These are phyloP conservation scores for Atta colombica DNA, from an alignment of 1,140 invertebrate species.

Conservation along the genomic window DNA sequence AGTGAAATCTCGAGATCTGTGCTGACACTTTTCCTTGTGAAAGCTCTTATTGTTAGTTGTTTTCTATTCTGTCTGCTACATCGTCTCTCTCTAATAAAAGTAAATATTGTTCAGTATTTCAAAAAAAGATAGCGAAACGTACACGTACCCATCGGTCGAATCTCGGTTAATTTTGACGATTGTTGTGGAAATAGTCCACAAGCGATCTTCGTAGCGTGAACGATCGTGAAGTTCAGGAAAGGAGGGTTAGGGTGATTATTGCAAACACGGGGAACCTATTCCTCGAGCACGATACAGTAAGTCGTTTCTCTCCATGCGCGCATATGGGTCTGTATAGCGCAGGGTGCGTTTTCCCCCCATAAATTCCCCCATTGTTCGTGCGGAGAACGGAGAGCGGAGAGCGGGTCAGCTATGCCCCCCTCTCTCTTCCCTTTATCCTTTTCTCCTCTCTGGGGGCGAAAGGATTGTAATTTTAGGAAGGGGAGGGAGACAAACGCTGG, in stretches of 20 bases:
- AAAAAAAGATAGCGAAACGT: background rate
- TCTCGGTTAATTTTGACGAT: slow-evolving; percentile 2
- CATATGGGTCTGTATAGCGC: slow-evolving; percentile 59
- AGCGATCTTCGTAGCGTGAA: background rate
- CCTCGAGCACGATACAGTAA: slow-evolving; percentile 7
- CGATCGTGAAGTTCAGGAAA: background rate
- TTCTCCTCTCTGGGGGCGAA: slow-evolving; percentile 29
- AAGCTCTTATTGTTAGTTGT: background rate
- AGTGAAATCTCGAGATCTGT: background rate
- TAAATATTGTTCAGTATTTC: background rate
- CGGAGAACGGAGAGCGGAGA: slow-evolving; percentile 16
- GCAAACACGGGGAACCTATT: slow-evolving; percentile 9
- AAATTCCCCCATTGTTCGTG: slow-evolving; percentile 62
- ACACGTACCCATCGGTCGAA: background rate
- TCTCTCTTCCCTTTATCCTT: background rate
- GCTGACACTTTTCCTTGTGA: background rate
- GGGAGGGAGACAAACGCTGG: background rate
- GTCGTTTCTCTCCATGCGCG: slow-evolving; percentile 28
- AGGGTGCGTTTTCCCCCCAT: slow-evolving; percentile 48
- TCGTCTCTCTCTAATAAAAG: background rate
- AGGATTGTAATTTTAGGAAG: slow-evolving; percentile 66
- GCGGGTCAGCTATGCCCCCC: slow-evolving; percentile 54
- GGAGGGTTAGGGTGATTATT: slow-evolving; percentile 41
- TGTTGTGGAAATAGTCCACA: background rate
- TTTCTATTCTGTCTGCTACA: too few relatives aligned